phyloP scores from a whole-genome alignment of 1,140 invertebrate species.

The Varroa destructor region DNA sequence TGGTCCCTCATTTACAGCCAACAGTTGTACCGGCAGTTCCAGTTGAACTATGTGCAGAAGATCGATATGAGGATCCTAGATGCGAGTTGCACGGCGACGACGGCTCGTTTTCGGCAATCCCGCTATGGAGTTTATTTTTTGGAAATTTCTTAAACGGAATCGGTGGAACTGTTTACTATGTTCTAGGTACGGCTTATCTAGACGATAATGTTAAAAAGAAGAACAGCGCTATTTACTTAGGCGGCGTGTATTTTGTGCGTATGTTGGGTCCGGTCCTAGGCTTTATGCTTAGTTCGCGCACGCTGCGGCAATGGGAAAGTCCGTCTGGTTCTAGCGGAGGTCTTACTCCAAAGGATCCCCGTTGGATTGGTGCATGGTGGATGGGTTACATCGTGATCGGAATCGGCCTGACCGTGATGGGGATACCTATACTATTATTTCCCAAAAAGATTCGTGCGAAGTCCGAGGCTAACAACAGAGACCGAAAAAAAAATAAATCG shows the following conservation, averaged over 20 bases:
- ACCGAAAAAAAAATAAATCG: slow-evolving; percentile 18
- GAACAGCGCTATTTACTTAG: slow-evolving; percentile 32
- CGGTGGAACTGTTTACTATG: slow-evolving; percentile 12
- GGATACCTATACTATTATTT: slow-evolving; percentile 36
- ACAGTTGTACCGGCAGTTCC: slow-evolving; percentile 21
- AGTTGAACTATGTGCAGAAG: slow-evolving; percentile 30
- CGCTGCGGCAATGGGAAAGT: slow-evolving; percentile 35
- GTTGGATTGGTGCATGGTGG: slow-evolving; percentile 48
- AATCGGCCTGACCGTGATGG: slow-evolving; percentile 32
- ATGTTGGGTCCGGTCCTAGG: slow-evolving; percentile 35
- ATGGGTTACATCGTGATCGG: slow-evolving; percentile 40
- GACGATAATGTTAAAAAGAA: slow-evolving; percentile 29
- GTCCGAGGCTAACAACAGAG: slow-evolving; percentile 24
- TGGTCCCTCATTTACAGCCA: slow-evolving; percentile 11
- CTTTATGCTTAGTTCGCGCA: slow-evolving; percentile 34
- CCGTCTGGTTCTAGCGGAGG: slow-evolving; percentile 35
- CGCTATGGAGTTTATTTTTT: slow-evolving; percentile 30
- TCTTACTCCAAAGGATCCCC: slow-evolving; percentile 38
- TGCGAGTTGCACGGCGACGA: slow-evolving; percentile 29
- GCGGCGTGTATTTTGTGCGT: slow-evolving; percentile 33
- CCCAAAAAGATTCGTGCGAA: slow-evolving; percentile 32
- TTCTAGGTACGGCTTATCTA: slow-evolving; percentile 28
- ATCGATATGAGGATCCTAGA: slow-evolving; percentile 29
- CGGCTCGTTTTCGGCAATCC: slow-evolving; percentile 29
- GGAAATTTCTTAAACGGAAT: slow-evolving; percentile 33